Evolutionary conservation across 1,140 invertebrate species (phyloP).

Genomic region (Cryptotermes secundus): DNA sequence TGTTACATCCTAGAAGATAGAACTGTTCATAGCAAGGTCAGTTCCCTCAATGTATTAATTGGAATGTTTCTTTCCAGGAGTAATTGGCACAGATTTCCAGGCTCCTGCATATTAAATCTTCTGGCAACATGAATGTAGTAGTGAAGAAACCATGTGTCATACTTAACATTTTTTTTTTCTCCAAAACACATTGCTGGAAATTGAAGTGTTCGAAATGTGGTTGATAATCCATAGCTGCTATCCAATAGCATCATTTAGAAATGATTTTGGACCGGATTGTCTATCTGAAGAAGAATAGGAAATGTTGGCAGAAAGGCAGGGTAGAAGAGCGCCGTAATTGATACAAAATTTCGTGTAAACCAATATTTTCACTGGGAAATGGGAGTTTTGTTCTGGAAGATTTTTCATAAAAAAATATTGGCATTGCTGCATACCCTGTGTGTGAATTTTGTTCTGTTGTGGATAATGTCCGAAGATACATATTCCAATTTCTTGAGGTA

Average conservation of each 20-base stretch:
- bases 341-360: background rate
- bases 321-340: background rate
- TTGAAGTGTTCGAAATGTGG: background rate
- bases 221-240: background rate
- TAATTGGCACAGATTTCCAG: slow-evolving; percentile 46
- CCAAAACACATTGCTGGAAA: background rate
- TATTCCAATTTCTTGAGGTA: background rate
- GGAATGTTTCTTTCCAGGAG: slow-evolving; percentile 32
- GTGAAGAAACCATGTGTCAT: slow-evolving; percentile 5
- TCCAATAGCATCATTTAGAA: background rate
- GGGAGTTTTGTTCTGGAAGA: background rate
- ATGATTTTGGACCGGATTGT: background rate
- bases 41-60: too few species aligned
- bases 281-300: background rate
- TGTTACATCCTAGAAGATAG: background rate
- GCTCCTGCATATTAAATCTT: slow-evolving; percentile 50
- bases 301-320: background rate
- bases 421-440: background rate
- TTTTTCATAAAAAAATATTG: too few species aligned
- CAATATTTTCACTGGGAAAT: background rate
- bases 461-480: background rate
- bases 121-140: slow-evolving; percentile 6
- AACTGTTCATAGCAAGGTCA: background rate
- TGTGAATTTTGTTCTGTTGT: background rate
- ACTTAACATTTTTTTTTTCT: background rate